Evolutionary conservation across 2,888 invertebrate species (phyloP), one percentile per base, ranked within the genome.

Genomic region (Chloroclystis v-ata): DNA sequence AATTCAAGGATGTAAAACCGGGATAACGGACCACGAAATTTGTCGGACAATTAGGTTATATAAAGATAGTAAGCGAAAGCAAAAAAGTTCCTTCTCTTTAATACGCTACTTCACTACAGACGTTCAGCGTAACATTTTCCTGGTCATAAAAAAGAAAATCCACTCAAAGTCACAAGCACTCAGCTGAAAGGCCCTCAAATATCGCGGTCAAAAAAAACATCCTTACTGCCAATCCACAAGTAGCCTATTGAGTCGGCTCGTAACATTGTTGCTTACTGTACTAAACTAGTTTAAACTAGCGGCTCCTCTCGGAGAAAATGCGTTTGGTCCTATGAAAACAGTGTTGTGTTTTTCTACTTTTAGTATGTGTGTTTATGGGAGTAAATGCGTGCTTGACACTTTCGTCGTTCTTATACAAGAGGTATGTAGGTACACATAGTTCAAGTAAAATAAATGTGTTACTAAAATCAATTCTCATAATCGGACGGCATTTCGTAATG

Each of bases 191-290:
- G 30, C 26, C 43, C 30, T 39, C 26, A 46, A 50, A 50, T 40
- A 46, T 30, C 39, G 30, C 46, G 37, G 46, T 44, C 43, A 47
- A 53, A 46, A 26, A 49, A 52, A 52, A 56, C 49, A 51, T 52
- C 52, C 53, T 52, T 47, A 43, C 24, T 29, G 39, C 43, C 53
- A 56, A 59, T 53, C 56, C 52, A 59, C 54, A 54, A 56, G 55
- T 54, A 61, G 59, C 52, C 59, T 52, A 56, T 60, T 54, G 61
- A 55, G 59, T 60, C 53, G 61, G 39, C 46, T 50, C 46, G 35
- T 38, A 52, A 64, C 62, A 65, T 59, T 56, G 64, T 63, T 65
- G 70, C 67, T 69, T 69, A 74, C 70, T 72, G 73, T 73, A 74
- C 70, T 72, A 54, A 53, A 78, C 20, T 35, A 24, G 35, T 16